Evolutionary conservation across 2,797 vertebrate species (phyloP), one percentile per base, ranked within the genome.

Genomic region (Malurus leucopterus): DNA sequence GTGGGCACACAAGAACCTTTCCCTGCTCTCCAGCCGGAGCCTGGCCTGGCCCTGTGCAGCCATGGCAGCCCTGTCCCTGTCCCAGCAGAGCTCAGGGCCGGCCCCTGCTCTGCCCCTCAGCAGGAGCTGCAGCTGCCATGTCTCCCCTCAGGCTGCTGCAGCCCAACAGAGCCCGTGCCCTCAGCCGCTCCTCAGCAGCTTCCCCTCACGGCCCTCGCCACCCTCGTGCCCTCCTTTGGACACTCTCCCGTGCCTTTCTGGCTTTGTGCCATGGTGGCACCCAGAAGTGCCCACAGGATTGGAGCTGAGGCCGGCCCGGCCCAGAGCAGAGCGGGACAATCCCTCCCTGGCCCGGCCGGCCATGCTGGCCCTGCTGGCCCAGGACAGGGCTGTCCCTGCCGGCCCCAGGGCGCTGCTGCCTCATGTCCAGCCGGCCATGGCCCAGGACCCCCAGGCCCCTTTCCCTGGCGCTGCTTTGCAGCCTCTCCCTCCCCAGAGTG

Each of bases 241-340:
- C 18, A 8, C 18, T 20, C 2, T 29, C 26, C 29, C 10, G 29
- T 29, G 6, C 36, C 6, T 40, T 40, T 2, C 20, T 59, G 57
- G 29, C 26, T 40, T 21, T 59, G 36, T 11, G 0, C 5, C 3
- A 29, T 15, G 20, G 38, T 49, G 44, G 18, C 44, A 47, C 32
- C 34, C 34, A 38, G 10, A 22, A 67, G 7, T 30, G 11, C 10
- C 29, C 64, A 22, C 34, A 38, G 9, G 13, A 17, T 38, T 30
- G 0, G 3, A 23, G 47, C 27, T 38, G 47, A 67, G 34, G 64
- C 58, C 3, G 5, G 4, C 2, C n/a, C 46, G 29, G 36, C 3
- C 3, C 36, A 30, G 34, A 22, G 27, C 64, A 50, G 34, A 40
- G 15, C 6, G 1, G 47, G 64, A 40, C 27, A 51, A 29, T 21